These are phyloP conservation scores for Trichonephila clavipes DNA, from an alignment of 1,140 invertebrate species.

Conservation along the genomic window DNA sequence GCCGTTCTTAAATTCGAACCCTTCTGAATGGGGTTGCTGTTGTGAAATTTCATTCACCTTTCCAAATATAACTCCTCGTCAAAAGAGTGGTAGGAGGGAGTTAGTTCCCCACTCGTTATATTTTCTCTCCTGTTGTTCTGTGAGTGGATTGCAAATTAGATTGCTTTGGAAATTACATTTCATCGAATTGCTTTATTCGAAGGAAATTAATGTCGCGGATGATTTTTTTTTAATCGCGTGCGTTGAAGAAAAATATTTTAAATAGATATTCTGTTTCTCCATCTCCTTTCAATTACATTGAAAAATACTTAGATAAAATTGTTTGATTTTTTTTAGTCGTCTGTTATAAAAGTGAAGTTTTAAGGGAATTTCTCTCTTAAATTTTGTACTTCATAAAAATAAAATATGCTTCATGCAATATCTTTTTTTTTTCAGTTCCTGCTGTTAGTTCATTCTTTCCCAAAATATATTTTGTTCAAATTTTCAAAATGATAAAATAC, in stretches of 20 bases:
- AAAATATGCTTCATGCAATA: too few relatives aligned
- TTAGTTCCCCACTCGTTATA: background rate
- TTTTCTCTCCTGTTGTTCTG: constrained; percentile 2
- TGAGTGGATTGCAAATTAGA: background rate
- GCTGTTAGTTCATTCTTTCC: too few relatives aligned
- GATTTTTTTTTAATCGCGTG: background rate
- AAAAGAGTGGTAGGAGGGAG: background rate
- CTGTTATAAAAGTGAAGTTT: too few relatives aligned
- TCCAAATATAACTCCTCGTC: background rate
- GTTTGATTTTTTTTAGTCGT: too few relatives aligned
- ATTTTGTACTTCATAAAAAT: too few relatives aligned
- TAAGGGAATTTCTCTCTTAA: too few relatives aligned
- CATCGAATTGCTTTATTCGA: constrained; percentile 6
- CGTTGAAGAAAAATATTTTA: background rate
- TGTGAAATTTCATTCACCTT: background rate
- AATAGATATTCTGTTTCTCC: background rate
- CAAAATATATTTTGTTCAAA: too few relatives aligned
- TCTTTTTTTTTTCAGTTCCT: too few relatives aligned
- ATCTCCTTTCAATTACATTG: too few relatives aligned
- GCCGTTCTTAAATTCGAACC: background rate
- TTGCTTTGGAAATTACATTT: constrained; percentile 10
- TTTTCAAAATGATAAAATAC: too few relatives aligned
- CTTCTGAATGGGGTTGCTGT: background rate
- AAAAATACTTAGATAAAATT: too few relatives aligned
- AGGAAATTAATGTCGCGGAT: background rate